Percentiles rank a stretch among this genome's conserved stretches.
Evolutionary conservation across 1,140 invertebrate species (phyloP).

Genomic region (Trachymyrmex cornetzi): DNA sequence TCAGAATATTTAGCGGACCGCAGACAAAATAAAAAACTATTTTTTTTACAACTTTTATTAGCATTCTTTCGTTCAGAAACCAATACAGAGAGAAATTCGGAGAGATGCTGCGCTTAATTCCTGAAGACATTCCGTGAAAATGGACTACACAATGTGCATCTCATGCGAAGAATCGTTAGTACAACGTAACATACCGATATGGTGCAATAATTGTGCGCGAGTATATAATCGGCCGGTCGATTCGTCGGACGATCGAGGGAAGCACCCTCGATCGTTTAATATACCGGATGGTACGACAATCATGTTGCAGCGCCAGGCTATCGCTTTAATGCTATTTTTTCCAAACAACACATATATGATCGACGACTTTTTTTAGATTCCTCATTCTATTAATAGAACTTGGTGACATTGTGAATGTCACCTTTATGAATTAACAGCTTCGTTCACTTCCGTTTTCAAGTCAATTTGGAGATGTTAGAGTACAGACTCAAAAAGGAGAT

Average conservation of each 20-base stretch:
- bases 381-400: neutral
- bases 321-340: neutral
- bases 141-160: neutral
- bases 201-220: slow-evolving; percentile 44
- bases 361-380: neutral
- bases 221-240: slow-evolving; percentile 41
- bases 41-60: neutral
- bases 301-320: neutral
- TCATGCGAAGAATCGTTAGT: neutral
- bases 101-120: neutral
- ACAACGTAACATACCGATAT: slow-evolving; percentile 6
- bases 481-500: neutral
- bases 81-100: neutral
- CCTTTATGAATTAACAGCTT: neutral
- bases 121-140: neutral
- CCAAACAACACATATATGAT: neutral
- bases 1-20: neutral
- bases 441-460: neutral
- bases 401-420: too few relatives aligned
- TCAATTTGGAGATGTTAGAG: neutral
- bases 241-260: slow-evolving; percentile 47
- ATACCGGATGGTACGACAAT: slow-evolving; percentile 53
- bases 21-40: neutral
- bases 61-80: neutral
- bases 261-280: slow-evolving; percentile 41